Conservation (phyloP, 2,888 invertebrate genomes). For the Dione vanillae region DNA sequence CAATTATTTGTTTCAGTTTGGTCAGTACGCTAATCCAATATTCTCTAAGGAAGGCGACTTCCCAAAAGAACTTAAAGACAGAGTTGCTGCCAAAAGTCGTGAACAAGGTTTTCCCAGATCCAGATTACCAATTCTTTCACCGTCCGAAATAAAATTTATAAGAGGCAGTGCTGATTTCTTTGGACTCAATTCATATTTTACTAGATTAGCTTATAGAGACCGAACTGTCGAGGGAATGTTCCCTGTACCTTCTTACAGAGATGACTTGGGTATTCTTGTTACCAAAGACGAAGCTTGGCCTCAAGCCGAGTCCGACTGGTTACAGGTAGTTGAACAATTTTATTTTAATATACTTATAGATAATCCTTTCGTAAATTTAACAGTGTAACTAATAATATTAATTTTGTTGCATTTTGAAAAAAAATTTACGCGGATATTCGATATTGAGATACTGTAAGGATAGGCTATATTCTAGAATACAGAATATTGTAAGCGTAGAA, state of each 20-base stretch:
- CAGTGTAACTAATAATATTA: neutral
- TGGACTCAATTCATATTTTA: conserved; percentile 87
- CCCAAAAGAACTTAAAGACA: conserved; percentile 70
- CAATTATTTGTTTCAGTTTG: conserved; percentile 59
- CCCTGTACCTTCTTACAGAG: conserved; percentile 66
- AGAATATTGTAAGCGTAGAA: too few relatives aligned
- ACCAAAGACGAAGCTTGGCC: conserved; percentile 64
- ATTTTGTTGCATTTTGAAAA: neutral
- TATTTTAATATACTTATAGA: neutral
- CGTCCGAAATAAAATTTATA: conserved; percentile 83
- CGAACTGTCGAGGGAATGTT: conserved; percentile 69
- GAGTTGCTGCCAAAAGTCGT: conserved; percentile 73
- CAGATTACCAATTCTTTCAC: conserved; percentile 77
- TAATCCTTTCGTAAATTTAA: neutral
- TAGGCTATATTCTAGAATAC: too few relatives aligned
- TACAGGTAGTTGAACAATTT: conserved; percentile 56
- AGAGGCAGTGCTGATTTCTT: conserved; percentile 87
- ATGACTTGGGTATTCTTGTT: conserved; percentile 65
- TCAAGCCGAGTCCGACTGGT: conserved; percentile 61
- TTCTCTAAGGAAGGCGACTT: conserved; percentile 78
- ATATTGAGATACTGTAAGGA: too few relatives aligned
- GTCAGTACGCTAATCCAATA: conserved; percentile 72
- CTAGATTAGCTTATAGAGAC: conserved; percentile 69
- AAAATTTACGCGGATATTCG: neutral
- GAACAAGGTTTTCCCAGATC: conserved; percentile 75